Base-by-base conservation (phyloP, 2,113 vertebrate species). In the Sakesphorus luctuosus region DNA sequence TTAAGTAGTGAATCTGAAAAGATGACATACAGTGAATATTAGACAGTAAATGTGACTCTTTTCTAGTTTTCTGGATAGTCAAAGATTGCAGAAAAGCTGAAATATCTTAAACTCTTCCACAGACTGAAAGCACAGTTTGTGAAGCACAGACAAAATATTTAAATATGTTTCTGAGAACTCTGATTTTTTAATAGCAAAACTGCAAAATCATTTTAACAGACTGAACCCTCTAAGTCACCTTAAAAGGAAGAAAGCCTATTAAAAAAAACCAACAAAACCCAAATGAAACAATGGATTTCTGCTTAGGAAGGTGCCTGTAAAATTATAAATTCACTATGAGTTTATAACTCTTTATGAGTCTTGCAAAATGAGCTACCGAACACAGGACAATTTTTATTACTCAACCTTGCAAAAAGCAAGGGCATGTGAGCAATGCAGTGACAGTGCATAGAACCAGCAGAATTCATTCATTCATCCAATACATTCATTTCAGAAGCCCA, bases 31-130 rank as follows among this genome's bases (percentile, higher is more conserved):
- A 77, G 46, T 35, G 73, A 93, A 49, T 36, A 36, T 66, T 62
- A 95, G 56, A 62, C 33, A 62, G 80, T 55, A 69, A 75, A 92
- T 80, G 49, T 65, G 14, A 65, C 53, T 94, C 19, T 10, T 83
- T 96, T 97, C 61, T 66, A 62, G 44, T 77, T 78, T 94, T 49
- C 69, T 87, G 66, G 76, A 76, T 84, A 96, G 95, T 94, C 80
- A 62, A 80, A 89, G 82, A 62, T 92, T 92, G 86, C 40, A 86
- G 65, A 82, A 47, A 61, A 84, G 49, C 62, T 93, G 83, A 77
- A 65, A 81, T 91, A 50, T 67, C 91, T 75, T 93, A 89, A 96
- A 71, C 44, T 29, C n/a, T 88, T 66, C 71, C 91, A 40, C 43
- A 82, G 58, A 52, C 36, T 92, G 59, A 93, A 76, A 91, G 77